phyloP scores from a whole-genome alignment of 2,888 invertebrate genomes.

The Neoascia interrupta region DNA sequence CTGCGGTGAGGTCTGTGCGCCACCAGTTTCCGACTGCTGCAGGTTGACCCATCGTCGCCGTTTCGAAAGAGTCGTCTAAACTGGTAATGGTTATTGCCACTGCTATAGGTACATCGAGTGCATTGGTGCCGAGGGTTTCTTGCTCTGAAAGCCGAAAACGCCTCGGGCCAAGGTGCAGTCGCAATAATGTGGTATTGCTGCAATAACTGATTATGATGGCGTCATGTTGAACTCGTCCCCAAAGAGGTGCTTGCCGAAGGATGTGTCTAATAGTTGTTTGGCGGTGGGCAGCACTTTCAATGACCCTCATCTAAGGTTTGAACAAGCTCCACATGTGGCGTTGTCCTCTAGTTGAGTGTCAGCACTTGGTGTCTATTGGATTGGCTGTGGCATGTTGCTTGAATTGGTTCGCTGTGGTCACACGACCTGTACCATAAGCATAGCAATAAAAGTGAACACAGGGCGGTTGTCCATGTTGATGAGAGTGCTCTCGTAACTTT shows the following conservation, averaged over 20 bases:
- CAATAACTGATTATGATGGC: conserved; percentile 64
- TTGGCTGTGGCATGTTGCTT: conserved; percentile 57
- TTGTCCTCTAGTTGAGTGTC: conserved; percentile 26
- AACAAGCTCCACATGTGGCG: conserved; percentile 12
- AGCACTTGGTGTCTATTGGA: conserved; percentile 55
- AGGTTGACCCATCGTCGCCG: conserved; percentile 28
- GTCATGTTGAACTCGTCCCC: no score
- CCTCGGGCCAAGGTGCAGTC: conserved; percentile 44
- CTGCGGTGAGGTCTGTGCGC: neutral
- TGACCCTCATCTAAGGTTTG: conserved; percentile 27
- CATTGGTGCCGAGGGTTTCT: conserved; percentile 3
- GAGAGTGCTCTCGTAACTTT: no score
- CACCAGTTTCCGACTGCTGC: conserved; percentile 8
- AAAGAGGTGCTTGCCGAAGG: conserved; percentile 7
- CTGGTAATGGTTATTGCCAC: neutral
- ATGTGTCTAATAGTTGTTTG: conserved; percentile 51
- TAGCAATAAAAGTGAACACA: conserved; percentile 20
- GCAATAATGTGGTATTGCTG: conserved; percentile 63
- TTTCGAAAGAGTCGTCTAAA: conserved; percentile 1
- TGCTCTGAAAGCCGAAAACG: conserved; percentile 28
- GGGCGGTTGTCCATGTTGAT: conserved; percentile 23
- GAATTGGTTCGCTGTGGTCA: conserved; percentile 47
- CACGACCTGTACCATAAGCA: conserved; percentile 39
- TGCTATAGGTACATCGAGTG: neutral
- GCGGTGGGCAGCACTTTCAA: conserved; percentile 26